phyloP scores from a whole-genome alignment of 1,140 invertebrate genomes.

The Mycetomoellerius zeteki region DNA sequence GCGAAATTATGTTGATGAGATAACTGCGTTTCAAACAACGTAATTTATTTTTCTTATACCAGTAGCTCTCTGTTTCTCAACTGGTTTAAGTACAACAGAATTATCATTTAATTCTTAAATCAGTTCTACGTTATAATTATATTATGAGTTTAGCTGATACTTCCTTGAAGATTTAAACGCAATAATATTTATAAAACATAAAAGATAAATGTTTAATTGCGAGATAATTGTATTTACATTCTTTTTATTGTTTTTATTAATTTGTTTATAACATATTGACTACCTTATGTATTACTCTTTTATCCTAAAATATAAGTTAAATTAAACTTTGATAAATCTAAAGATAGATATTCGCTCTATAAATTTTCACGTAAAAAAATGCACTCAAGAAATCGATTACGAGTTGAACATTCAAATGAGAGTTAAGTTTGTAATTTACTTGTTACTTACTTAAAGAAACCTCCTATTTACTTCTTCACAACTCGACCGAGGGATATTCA shows the following conservation, averaged over 20 bases:
- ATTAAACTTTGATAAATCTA: neutral
- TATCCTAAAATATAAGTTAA: slow-evolving; percentile 7
- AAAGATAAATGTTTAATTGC: neutral
- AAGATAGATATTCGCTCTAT: neutral
- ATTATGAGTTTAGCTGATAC: neutral
- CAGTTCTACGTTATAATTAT: neutral
- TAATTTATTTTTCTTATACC: slow-evolving; percentile 60
- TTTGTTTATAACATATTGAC: neutral
- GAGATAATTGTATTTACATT: neutral
- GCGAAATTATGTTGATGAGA: slow-evolving; percentile 34
- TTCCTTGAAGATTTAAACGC: slow-evolving; percentile 1
- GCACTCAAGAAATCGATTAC: slow-evolving; percentile 30
- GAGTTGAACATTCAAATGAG: slow-evolving; percentile 55
- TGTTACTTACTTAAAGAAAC: slow-evolving; percentile 51
- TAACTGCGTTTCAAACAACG: neutral
- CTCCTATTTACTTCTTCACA: slow-evolving; percentile 51
- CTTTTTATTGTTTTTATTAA: neutral
- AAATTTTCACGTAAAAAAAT: neutral
- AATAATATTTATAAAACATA: neutral
- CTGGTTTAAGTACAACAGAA: neutral
- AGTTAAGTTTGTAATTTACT: slow-evolving; percentile 49
- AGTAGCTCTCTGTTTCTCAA: neutral
- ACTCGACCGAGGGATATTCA: slow-evolving; percentile 43
- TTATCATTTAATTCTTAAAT: neutral
- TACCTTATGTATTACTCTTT: neutral